Percentiles rank a stretch among this genome's conserved stretches.
Evolutionary conservation across 2,888 invertebrate species (phyloP).

Genomic region (Machimus atricapillus): DNA sequence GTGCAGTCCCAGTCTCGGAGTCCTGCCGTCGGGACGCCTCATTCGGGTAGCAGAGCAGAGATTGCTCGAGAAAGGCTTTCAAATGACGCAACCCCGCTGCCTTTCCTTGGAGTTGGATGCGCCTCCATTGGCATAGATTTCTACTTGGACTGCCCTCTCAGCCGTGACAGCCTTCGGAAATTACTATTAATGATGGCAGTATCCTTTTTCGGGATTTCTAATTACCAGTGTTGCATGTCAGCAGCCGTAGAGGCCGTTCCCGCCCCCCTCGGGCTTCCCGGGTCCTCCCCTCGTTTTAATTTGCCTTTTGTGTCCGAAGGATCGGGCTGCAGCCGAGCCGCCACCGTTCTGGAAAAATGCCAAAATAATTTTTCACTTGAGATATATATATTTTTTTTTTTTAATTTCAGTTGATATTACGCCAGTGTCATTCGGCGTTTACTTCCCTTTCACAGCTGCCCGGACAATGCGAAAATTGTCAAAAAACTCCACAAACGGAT

Average conservation of each 20-base stretch:
- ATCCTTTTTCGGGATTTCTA: not conserved
- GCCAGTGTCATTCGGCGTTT: not conserved
- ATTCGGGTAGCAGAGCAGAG: not conserved
- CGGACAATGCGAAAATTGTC: not conserved
- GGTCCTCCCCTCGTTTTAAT: not conserved
- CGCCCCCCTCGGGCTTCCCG: too few species aligned
- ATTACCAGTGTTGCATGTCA: conserved; percentile 7
- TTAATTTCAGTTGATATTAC: conserved; percentile 5
- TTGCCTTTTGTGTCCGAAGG: not conserved
- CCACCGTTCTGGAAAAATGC: conserved; percentile 16
- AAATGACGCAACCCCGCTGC: not conserved
- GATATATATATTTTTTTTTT: not conserved
- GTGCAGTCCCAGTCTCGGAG: not conserved
- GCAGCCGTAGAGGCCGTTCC: not conserved
- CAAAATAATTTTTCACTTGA: conserved; percentile 36
- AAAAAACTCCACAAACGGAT: not conserved
- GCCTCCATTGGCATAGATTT: not conserved
- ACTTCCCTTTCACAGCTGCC: not conserved
- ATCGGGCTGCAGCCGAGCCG: not conserved
- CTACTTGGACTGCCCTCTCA: not conserved
- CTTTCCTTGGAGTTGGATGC: not conserved
- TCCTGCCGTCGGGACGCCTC: not conserved
- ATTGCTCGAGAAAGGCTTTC: not conserved
- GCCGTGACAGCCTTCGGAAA: conserved; percentile 8
- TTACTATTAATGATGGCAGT: not conserved